phyloP scores from a whole-genome alignment of 2,888 invertebrate genomes.

The Plebejus anna region DNA sequence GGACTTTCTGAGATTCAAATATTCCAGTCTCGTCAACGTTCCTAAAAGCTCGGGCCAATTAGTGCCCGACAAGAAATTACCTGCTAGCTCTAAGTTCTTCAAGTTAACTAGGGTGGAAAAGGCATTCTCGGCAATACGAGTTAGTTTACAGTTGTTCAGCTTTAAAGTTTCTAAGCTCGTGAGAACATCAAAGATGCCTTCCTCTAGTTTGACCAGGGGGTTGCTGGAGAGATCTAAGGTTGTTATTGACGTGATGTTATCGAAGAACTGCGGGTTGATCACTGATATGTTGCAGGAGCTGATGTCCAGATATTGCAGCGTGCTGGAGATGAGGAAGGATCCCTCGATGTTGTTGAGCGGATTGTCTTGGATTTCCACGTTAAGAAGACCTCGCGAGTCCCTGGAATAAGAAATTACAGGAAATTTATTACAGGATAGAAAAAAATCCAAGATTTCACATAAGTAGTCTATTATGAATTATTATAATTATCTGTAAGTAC shows the following conservation, averaged over 20 bases:
- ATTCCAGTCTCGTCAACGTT: conserved; percentile 80
- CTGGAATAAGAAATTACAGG: conserved; percentile 57
- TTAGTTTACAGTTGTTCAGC: conserved; percentile 83
- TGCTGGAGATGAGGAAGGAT: conserved; percentile 82
- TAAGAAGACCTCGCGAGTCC: conserved; percentile 84
- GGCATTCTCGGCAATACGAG: conserved; percentile 74
- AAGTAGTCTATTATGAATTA: too few species aligned
- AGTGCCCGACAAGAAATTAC: conserved; percentile 77
- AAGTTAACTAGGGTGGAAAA: conserved; percentile 81
- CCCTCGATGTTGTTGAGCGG: conserved; percentile 82
- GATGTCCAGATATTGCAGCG: conserved; percentile 84
- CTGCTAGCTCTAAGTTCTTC: conserved; percentile 82
- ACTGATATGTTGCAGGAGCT: conserved; percentile 81
- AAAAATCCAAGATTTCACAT: too few species aligned
- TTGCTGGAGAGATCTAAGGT: conserved; percentile 86
- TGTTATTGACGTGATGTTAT: conserved; percentile 82
- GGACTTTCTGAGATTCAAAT: conserved; percentile 82
- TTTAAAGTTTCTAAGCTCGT: conserved; percentile 83
- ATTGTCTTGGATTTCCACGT: conserved; percentile 85
- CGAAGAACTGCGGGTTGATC: conserved; percentile 82
- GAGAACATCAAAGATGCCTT: conserved; percentile 81
- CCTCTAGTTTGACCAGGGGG: conserved; percentile 79
- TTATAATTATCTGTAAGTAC: too few species aligned
- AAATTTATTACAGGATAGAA: too few species aligned
- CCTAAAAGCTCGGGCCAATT: conserved; percentile 83